These are phyloP conservation scores for Plumapathes pennacea DNA, from an alignment of 92 coral and sea anemone species.

Conservation along the genomic window DNA sequence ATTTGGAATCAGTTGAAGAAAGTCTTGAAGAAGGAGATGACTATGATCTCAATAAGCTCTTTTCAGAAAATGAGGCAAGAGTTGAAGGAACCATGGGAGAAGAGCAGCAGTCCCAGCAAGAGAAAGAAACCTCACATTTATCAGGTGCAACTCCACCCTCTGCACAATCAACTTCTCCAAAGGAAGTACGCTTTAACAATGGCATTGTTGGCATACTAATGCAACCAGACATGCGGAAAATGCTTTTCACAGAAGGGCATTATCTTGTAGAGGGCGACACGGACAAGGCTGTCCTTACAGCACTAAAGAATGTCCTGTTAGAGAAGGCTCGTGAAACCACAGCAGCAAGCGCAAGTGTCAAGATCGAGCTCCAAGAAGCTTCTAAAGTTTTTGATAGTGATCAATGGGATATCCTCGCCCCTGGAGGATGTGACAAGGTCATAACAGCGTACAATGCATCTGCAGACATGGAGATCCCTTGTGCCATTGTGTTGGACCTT, in stretches of 20 bases:
- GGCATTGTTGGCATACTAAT: constrained; percentile 7
- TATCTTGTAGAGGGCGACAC: constrained; percentile 15
- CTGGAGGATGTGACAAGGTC: neutral
- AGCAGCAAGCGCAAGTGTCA: neutral
- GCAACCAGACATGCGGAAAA: constrained; percentile 13
- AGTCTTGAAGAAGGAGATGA: too few relatives aligned
- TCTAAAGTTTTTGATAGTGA: neutral
- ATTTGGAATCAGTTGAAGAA: too few relatives aligned
- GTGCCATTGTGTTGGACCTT: too few relatives aligned
- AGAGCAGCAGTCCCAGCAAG: too few relatives aligned
- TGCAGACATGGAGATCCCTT: too few relatives aligned
- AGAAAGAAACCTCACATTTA: too few relatives aligned
- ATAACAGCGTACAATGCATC: neutral
- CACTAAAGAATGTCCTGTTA: neutral
- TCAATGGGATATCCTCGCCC: constrained; percentile 1
- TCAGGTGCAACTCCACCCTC: too few relatives aligned
- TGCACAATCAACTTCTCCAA: too few relatives aligned
- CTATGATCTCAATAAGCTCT: too few relatives aligned
- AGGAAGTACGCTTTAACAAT: too few relatives aligned
- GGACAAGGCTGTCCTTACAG: constrained; percentile 12
- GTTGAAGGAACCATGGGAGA: too few relatives aligned
- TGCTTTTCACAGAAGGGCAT: constrained; percentile 13
- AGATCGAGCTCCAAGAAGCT: neutral
- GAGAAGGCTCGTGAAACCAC: neutral
- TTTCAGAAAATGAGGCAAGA: too few relatives aligned